These are phyloP conservation scores for Chironex yamaguchii DNA, from an alignment of 30 jellyfish, hydroid and myxozoan species.

Conservation along the genomic window DNA sequence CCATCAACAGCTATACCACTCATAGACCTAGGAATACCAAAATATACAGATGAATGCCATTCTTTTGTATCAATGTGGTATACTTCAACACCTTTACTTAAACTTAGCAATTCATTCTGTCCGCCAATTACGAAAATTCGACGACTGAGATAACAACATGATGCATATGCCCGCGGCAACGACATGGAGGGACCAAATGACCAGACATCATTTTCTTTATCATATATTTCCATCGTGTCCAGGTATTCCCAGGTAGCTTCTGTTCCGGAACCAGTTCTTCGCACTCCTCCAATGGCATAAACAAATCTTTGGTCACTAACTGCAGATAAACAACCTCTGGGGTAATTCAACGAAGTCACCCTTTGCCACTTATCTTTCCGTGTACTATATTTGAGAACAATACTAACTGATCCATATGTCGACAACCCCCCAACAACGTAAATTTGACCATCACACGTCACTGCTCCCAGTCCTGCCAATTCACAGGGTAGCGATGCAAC, in stretches of 20 bases:
- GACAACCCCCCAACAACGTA: slow-evolving; percentile 90
- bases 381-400: slow-evolving; percentile 78
- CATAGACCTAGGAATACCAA: slow-evolving; percentile 90
- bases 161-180: slow-evolving; percentile 87
- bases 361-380: slow-evolving; percentile 91
- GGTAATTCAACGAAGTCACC: slow-evolving; percentile 71
- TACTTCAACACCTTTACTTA: slow-evolving; percentile 85
- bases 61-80: slow-evolving; percentile 69
- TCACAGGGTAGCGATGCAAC: slow-evolving; percentile 91
- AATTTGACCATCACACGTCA: slow-evolving; percentile 87
- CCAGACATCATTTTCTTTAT: slow-evolving; percentile 77
- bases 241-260: slow-evolving; percentile 85
- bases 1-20: slow-evolving; percentile 87
- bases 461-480: slow-evolving; percentile 89
- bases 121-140: slow-evolving; percentile 91
- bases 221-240: slow-evolving; percentile 84
- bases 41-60: slow-evolving; percentile 87
- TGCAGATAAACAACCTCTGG: slow-evolving; percentile 86
- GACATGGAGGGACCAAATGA: slow-evolving; percentile 52
- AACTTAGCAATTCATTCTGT: slow-evolving; percentile 86
- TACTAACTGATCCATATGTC: slow-evolving; percentile 76
- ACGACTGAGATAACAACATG: slow-evolving; percentile 77
- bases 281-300: slow-evolving; percentile 92
- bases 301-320: slow-evolving; percentile 78
- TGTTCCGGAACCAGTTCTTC: slow-evolving; percentile 74